Conservation (phyloP, 2,888 invertebrate genomes). For the Pristionchus fissidentatus region DNA sequence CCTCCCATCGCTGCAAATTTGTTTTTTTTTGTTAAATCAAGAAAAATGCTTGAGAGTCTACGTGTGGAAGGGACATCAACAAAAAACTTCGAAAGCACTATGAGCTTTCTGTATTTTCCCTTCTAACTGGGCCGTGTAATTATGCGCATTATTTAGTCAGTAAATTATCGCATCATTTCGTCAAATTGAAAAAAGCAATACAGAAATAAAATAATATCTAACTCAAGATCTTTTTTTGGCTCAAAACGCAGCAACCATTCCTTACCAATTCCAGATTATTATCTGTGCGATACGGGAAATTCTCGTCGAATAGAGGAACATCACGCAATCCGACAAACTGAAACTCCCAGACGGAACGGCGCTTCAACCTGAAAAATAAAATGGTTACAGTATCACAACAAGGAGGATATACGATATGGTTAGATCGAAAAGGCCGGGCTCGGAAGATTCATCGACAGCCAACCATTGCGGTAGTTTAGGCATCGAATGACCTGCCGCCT, state of each 20-base stretch:
- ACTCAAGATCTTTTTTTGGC: neutral
- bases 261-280: constrained; percentile 39
- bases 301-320: constrained; percentile 21
- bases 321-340: neutral
- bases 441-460: neutral
- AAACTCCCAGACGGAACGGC: neutral
- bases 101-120: too few relatives aligned
- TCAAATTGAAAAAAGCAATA: too few relatives aligned
- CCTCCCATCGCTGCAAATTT: constrained; percentile 61
- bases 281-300: constrained; percentile 25
- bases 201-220: too few relatives aligned
- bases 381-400: neutral
- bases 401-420: neutral
- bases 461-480: neutral
- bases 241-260: neutral
- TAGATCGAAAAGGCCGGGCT: neutral
- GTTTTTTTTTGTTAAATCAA: too few relatives aligned
- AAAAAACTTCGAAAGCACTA: too few relatives aligned
- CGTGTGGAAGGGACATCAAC: too few relatives aligned
- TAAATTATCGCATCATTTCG: too few relatives aligned
- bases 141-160: neutral
- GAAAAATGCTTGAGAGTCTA: too few relatives aligned
- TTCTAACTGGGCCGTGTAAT: too few relatives aligned
- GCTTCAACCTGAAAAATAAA: neutral
- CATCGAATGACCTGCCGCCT: neutral